Base-by-base conservation (phyloP, 2,888 invertebrate genomes). In the Habrosyne pyritoides region DNA sequence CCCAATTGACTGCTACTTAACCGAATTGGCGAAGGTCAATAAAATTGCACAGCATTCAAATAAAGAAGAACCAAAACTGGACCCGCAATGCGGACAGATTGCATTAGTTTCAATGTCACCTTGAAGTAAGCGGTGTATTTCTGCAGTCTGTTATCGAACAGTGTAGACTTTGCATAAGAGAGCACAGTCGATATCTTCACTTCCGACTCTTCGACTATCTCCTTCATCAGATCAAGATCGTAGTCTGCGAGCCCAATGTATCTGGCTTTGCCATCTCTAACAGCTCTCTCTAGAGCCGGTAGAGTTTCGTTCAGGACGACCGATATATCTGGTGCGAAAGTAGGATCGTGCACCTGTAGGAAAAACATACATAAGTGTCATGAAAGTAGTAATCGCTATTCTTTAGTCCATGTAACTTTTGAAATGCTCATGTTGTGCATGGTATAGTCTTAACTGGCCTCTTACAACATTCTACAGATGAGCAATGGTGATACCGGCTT, bases 221-320 rank as follows among this genome's bases (percentile, higher is more conserved):
- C 96, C 83, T 95, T 95, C 73, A 99, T 91, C 22, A 95, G 90
- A 0, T 95, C 94, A 8, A 98, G 87, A 18, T 97, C 96, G 85
- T 99, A 99, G 18, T 96, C 97, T 0, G 98, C 98, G 10, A 98
- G 86, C 0, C 99, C 99, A 63, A 99, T 97, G 79, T 93, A 96
- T 60, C 94, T 94, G 0, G 96, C 96, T 78, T 95, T 96, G 4
- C 96, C 96, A 47, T 95, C 94, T 26, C 94, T 93, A 2, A 96
- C 95, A 8, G 96, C 94, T 70, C 94, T 94, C 67, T 96, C 95
- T 10, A 99, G 83, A 0, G 96, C 94, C 2, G 98, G 98, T 42
- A 99, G 83, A 0, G 98, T 98, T 87, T 99, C 98, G 53, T 96
- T 95, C 0, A 98, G 69, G 3, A 99, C 93, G 10, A 96, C 87